A percentile compares a stretch with the other conserved stretches of the same genome.
These are phyloP conservation scores for Orchesellides sinensis DNA, from an alignment of 2,888 invertebrate genomes.

Conservation along the genomic window DNA sequence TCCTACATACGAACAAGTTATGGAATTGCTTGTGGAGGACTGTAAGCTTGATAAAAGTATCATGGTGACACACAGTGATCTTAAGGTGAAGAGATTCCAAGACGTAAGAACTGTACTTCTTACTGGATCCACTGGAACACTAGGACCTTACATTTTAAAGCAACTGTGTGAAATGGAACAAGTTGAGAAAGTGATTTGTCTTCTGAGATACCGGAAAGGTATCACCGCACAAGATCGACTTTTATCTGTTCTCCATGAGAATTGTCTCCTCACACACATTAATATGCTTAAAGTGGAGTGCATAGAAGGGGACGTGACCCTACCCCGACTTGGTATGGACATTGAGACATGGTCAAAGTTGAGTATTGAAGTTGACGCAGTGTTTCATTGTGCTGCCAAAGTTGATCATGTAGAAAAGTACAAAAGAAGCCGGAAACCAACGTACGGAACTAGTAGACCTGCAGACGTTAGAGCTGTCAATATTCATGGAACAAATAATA, in stretches of 20 bases:
- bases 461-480: constrained; percentile 50
- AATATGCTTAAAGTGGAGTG: background rate
- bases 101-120: constrained; percentile 40
- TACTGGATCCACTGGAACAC: constrained; percentile 63
- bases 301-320: constrained; percentile 6
- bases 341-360: background rate
- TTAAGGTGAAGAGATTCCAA: background rate
- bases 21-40: background rate
- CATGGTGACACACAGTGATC: background rate
- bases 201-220: constrained; percentile 20
- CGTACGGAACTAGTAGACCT: constrained; percentile 7
- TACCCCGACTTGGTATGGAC: background rate
- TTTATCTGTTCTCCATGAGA: background rate
- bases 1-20: background rate
- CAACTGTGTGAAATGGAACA: constrained; percentile 14
- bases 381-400: constrained; percentile 50
- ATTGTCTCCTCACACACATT: background rate
- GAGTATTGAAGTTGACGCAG: constrained; percentile 18
- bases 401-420: constrained; percentile 30
- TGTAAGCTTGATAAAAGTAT: background rate
- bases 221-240: background rate
- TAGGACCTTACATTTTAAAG: constrained; percentile 54
- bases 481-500: constrained; percentile 44
- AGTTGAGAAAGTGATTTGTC: constrained; percentile 19
- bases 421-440: background rate